Evolutionary conservation across 1,140 invertebrate genomes (phyloP).

Genomic region (Papilio polytes): DNA sequence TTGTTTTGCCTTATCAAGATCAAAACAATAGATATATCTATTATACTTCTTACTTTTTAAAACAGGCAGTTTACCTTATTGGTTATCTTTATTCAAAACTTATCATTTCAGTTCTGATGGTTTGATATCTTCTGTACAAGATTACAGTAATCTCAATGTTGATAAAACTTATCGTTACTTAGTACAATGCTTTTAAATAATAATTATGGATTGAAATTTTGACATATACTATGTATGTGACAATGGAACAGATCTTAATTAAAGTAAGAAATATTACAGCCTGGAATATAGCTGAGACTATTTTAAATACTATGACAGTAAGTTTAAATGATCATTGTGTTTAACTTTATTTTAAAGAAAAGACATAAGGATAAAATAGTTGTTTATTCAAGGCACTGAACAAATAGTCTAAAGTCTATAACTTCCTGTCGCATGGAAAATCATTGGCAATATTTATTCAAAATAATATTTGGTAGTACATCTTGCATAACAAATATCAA

Average conservation of each 20-base stretch:
- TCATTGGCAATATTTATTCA: conserved; percentile 2
- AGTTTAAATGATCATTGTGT: too few species aligned
- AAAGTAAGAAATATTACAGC: too few species aligned
- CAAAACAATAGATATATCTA: too few species aligned
- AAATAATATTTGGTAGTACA: conserved; percentile 13
- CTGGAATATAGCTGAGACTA: too few species aligned
- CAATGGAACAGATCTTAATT: too few species aligned
- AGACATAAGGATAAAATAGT: conserved; percentile 36
- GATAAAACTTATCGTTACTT: neutral
- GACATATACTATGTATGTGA: too few species aligned
- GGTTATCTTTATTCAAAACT: neutral
- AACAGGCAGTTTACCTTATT: neutral
- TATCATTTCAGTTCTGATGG: neutral
- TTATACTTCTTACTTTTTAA: neutral
- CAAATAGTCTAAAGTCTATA: conserved; percentile 16
- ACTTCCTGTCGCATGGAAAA: conserved; percentile 12
- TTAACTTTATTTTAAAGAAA: conserved; percentile 3
- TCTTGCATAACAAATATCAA: conserved; percentile 16
- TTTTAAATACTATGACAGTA: too few species aligned
- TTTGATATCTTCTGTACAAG: neutral
- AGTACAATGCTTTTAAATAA: neutral
- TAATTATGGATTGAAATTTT: too few species aligned
- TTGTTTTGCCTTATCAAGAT: too few species aligned
- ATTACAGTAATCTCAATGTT: neutral
- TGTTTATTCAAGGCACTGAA: conserved; percentile 37